These are phyloP conservation scores for Ctenomys sociabilis DNA, from an alignment of 2,113 vertebrate genomes.

Conservation along the genomic window DNA sequence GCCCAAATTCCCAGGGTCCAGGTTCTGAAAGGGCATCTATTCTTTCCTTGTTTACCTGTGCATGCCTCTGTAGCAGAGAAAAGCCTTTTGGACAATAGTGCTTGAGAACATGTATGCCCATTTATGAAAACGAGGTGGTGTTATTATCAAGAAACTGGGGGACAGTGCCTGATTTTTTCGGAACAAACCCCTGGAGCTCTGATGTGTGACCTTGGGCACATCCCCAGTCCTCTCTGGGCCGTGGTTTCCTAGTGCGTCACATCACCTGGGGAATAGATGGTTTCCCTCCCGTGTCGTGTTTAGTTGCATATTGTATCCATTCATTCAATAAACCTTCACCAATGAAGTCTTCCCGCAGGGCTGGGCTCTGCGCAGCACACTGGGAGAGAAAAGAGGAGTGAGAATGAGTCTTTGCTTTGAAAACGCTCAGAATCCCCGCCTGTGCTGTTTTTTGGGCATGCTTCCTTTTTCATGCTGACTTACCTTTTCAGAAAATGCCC, in stretches of 20 bases:
- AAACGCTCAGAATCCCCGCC: conserved; percentile 46
- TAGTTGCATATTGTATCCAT: neutral
- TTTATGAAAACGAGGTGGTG: neutral
- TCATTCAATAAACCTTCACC: neutral
- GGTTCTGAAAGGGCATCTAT: neutral
- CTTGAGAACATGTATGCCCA: neutral
- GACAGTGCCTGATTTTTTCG: neutral
- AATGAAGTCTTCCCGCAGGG: conserved; percentile 18
- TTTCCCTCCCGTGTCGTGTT: neutral
- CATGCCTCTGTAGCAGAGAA: neutral
- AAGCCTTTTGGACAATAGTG: neutral
- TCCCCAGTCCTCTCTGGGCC: conserved; percentile 45
- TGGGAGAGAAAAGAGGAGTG: neutral
- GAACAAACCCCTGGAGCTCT: neutral
- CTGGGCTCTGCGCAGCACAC: neutral
- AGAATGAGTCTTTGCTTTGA: neutral
- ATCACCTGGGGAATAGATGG: neutral
- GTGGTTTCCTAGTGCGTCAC: conserved; percentile 31
- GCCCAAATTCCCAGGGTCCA: neutral
- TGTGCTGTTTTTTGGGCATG: conserved; percentile 51
- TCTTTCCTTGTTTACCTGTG: conserved; percentile 19
- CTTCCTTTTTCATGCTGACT: conserved; percentile 70
- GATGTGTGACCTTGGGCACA: conserved; percentile 55
- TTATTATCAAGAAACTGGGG: neutral
- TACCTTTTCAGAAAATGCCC: conserved; percentile 78